These are phyloP conservation scores for Strigamia transsilvanica DNA, from an alignment of 2,888 invertebrate species.

Conservation along the genomic window DNA sequence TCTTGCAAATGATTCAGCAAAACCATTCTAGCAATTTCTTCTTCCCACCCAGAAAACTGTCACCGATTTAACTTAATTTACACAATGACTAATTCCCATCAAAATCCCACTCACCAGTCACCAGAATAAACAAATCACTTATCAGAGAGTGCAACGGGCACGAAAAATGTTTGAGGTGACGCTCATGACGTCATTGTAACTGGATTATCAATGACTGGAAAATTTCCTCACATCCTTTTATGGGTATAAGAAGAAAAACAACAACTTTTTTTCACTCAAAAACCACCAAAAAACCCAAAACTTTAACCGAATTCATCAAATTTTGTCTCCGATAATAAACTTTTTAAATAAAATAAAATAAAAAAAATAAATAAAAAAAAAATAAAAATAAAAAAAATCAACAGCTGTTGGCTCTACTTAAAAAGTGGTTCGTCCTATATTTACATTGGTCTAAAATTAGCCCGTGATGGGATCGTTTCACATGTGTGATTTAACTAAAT, in stretches of 20 bases:
- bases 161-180: background rate
- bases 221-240: conserved; percentile 18
- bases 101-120: no score
- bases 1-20: no score
- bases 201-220: conserved; percentile 23
- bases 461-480: background rate
- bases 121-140: no score
- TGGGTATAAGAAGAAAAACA: background rate
- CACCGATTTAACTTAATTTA: background rate
- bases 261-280: background rate
- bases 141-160: background rate
- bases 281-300: no score
- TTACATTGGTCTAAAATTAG: background rate
- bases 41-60: background rate
- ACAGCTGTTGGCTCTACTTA: background rate
- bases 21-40: background rate
- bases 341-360: no score
- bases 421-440: conserved; percentile 27
- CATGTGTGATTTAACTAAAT: conserved; percentile 28
- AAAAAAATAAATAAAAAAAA: no score
- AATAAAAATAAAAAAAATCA: background rate
- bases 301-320: no score
- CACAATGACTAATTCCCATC: background rate
- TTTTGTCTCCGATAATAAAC: no score
- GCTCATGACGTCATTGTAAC: background rate